Base-by-base conservation (phyloP, 2,113 vertebrate species). In the Platichthys stellatus region DNA sequence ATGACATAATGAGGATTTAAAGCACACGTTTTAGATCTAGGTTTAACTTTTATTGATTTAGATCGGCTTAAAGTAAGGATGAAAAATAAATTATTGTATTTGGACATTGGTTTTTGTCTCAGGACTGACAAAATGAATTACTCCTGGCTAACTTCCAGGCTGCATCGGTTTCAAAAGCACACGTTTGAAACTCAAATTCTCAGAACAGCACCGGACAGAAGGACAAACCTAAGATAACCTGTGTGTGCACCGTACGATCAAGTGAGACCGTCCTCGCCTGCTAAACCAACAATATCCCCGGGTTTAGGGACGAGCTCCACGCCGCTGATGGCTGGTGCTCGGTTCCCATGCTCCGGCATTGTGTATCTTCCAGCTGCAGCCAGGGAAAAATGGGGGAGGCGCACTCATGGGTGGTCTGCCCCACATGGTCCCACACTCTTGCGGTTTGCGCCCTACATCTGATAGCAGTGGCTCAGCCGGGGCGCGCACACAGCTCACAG, bases 361-460 rank as follows among this genome's bases (percentile, higher is more conserved):
- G 88, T 90, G 85, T 90, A 81, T 84, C 85, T 73, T 88, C 86
- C 88, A 93, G 88, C 89, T 88, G 88, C 92, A 91, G 88, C 69
- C 69, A 24, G 80, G 74, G 88, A 71, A 80, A 80, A 65, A 64
- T 28, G 76, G 79, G 82, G 83, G 72, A 65, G 81, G 81, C 78
- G 74, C 21, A 43, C 78, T 90, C 92, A 92, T 86, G 93, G 93
- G 93, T 94, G 93, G 93, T 94, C 93, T 72, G 70, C 91, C 92
- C 90, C 93, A 92, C 93, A 92, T 81, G 90, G 89, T 91, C 88
- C 87, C 89, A 81, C 85, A 85, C 88, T 90, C 80, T 31, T 93
- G 93, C 38, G 93, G 93, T 93, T 58, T 93, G 92, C 81, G 85
- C 90, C 91, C 89, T 91, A 82, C 91, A 93, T 93, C 89, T 91